Evolutionary conservation across 2,888 invertebrate genomes (phyloP).

Genomic region (Melolontha melolontha): DNA sequence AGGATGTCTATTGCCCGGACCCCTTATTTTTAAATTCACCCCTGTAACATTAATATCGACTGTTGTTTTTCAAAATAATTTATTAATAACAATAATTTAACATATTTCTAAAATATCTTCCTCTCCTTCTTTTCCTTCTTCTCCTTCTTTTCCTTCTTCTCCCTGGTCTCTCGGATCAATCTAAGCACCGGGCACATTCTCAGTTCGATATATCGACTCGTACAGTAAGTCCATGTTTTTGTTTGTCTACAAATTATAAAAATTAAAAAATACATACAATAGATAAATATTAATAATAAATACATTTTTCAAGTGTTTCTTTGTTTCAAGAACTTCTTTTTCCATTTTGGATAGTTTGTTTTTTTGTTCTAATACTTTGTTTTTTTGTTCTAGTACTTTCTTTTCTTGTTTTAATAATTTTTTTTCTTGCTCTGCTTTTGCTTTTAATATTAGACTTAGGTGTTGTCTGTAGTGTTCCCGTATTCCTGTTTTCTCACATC

Average conservation of each 20-base stretch:
- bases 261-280: no score
- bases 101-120: slow-evolving; percentile 13
- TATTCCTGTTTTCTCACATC: slow-evolving; percentile 12
- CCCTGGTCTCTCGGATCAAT: slow-evolving; percentile 11
- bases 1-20: no score
- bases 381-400: slow-evolving; percentile 15
- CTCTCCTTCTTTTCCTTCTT: no score
- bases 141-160: slow-evolving; percentile 8
- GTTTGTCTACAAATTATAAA: slow-evolving; percentile 1
- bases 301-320: slow-evolving; percentile 1
- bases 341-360: slow-evolving; percentile 17
- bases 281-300: no score
- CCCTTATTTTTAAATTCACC: no score
- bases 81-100: slow-evolving; percentile 17
- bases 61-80: neutral
- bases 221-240: slow-evolving; percentile 13
- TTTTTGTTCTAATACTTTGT: slow-evolving; percentile 15
- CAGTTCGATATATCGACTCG: slow-evolving; percentile 17
- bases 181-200: slow-evolving; percentile 17
- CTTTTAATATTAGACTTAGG: slow-evolving; percentile 14
- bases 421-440: slow-evolving; percentile 12
- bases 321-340: slow-evolving; percentile 17
- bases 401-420: slow-evolving; percentile 15
- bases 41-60: no score
- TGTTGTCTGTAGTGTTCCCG: slow-evolving; percentile 12